phyloP scores from a whole-genome alignment of 1,140 invertebrate species.

The Drosophila jambulina region DNA sequence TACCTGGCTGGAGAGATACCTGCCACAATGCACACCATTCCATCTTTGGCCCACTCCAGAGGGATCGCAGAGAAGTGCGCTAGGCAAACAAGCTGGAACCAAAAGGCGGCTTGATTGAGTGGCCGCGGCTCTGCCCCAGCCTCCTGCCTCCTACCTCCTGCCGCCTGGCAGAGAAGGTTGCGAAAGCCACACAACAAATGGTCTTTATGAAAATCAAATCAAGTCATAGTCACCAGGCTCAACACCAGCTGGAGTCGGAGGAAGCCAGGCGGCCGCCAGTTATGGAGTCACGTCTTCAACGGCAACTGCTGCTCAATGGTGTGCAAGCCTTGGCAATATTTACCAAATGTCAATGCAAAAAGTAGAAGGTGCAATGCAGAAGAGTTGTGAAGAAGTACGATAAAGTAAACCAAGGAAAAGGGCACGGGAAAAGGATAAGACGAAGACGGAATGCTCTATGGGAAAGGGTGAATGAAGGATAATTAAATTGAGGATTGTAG shows the following conservation, averaged over 20 bases:
- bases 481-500: not conserved
- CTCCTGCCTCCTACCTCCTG: not conserved
- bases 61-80: conserved; percentile 56
- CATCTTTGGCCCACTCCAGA: conserved; percentile 27
- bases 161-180: conserved; percentile 18
- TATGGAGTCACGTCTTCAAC: conserved; percentile 60
- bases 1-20: conserved; percentile 4
- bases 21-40: conserved; percentile 24
- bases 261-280: conserved; percentile 19
- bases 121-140: conserved; percentile 39
- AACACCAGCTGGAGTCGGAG: conserved; percentile 24
- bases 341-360: conserved; percentile 83
- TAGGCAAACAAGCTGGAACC: conserved; percentile 73
- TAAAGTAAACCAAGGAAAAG: conserved; percentile 39
- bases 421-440: not conserved
- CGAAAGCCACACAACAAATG: conserved; percentile 37
- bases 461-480: not conserved
- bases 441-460: conserved; percentile 49
- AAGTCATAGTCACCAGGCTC: conserved; percentile 70
- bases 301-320: conserved; percentile 56
- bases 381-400: conserved; percentile 51
- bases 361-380: conserved; percentile 63
- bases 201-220: conserved; percentile 79
- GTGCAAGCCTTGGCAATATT: conserved; percentile 70
- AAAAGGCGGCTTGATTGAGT: conserved; percentile 79